A percentile compares a stretch with the other conserved stretches of the same genome.
Evolutionary conservation across 2,113 vertebrate species (phyloP).

Genomic region (Psophia crepitans): DNA sequence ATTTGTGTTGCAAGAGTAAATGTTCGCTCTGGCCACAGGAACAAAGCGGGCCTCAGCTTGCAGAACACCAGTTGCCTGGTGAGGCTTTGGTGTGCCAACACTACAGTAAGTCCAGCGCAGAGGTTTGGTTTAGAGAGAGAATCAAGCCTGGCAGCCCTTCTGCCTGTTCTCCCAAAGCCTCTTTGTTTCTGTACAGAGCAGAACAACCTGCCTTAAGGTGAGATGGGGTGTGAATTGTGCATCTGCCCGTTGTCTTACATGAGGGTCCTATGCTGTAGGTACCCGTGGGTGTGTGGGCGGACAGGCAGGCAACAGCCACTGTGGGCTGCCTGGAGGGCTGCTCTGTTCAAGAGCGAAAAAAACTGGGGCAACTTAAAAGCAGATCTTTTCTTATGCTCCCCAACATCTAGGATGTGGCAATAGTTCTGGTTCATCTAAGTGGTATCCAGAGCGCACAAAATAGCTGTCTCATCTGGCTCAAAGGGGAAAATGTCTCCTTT

Average conservation of each 20-base stretch:
- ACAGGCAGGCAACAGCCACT: neutral
- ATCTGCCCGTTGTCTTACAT: neutral
- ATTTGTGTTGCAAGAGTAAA: neutral
- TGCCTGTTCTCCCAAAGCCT: neutral
- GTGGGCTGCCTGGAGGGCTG: neutral
- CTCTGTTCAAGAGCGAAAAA: neutral
- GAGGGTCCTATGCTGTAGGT: neutral
- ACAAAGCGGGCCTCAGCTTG: neutral
- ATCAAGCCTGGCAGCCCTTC: neutral
- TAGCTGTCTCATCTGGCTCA: neutral
- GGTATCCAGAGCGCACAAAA: neutral
- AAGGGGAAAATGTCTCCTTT: neutral
- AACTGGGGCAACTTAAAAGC: neutral
- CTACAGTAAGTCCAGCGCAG: neutral
- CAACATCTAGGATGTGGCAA: neutral
- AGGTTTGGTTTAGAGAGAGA: neutral
- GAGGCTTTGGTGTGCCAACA: neutral
- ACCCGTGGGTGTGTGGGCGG: neutral
- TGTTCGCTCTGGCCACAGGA: accelerated
- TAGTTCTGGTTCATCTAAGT: neutral
- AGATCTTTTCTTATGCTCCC: neutral
- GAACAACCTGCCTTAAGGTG: neutral
- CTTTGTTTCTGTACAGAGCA: neutral
- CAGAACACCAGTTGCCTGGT: neutral
- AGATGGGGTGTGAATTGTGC: neutral